phyloP scores from a whole-genome alignment of 2,888 invertebrate genomes.

The Arctia plantaginis region DNA sequence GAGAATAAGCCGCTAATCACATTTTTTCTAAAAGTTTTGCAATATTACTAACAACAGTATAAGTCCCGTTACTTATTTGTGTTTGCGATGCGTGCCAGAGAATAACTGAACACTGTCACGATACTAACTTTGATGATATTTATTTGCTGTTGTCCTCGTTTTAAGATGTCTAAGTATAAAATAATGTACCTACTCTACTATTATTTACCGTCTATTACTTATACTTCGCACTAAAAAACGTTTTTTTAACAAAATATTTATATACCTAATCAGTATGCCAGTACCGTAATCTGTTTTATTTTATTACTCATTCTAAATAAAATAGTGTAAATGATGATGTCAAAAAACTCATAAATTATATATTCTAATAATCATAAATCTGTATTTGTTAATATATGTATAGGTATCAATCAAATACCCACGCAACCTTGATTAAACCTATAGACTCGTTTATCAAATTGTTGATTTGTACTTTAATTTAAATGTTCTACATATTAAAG shows the following conservation, averaged over 20 bases:
- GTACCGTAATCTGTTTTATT: background rate
- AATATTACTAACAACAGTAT: slow-evolving; percentile 15
- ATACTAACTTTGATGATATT: slow-evolving; percentile 4
- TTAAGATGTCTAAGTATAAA: background rate
- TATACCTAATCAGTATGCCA: background rate
- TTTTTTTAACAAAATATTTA: background rate
- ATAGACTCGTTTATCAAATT: background rate
- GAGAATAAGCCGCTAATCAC: slow-evolving; percentile 4
- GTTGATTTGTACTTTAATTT: background rate
- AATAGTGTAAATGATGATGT: background rate
- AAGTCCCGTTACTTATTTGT: slow-evolving; percentile 15
- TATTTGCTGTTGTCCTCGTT: background rate
- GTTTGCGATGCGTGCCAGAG: slow-evolving; percentile 3
- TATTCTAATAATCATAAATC: background rate
- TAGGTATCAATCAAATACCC: background rate
- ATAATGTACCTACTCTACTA: background rate
- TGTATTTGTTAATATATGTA: background rate
- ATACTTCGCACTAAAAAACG: background rate
- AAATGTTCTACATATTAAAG: no score
- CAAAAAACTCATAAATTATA: slow-evolving; percentile 5
- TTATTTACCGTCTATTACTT: background rate
- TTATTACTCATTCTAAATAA: background rate
- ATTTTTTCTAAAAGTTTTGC: background rate
- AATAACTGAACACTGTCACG: slow-evolving; percentile 9
- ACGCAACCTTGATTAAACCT: background rate